Conservation (phyloP, 1,140 invertebrate genomes). For the Cherax quadricarinatus region DNA sequence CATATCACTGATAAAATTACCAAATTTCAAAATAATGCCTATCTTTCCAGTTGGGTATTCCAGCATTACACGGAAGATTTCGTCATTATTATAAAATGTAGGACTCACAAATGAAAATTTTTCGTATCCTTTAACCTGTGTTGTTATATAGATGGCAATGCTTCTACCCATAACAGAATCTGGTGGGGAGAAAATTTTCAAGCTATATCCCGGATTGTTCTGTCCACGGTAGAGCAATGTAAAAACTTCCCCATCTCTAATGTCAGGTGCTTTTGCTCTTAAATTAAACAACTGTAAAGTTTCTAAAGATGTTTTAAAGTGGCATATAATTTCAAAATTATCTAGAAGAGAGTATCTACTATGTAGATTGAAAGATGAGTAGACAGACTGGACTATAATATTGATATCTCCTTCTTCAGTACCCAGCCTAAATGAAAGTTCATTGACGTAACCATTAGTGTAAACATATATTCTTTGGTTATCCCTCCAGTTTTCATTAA, state of each 20-base stretch:
- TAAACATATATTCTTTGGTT: not conserved
- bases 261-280: not conserved
- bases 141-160: not conserved
- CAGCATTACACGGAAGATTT: slow-evolving; percentile 26
- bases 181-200: slow-evolving; percentile 9
- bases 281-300: not conserved
- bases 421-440: not conserved
- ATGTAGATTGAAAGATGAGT: not conserved
- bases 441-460: not conserved
- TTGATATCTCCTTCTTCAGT: not conserved
- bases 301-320: not conserved
- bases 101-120: slow-evolving; percentile 24
- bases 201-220: not conserved
- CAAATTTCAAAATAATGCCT: slow-evolving; percentile 2
- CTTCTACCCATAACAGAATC: slow-evolving; percentile 36
- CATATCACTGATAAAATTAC: not conserved
- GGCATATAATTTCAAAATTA: not conserved
- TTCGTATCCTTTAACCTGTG: slow-evolving; percentile 44
- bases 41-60: slow-evolving; percentile 44
- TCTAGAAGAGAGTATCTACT: not conserved
- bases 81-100: not conserved
- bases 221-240: not conserved
- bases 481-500: not conserved
- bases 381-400: not conserved
- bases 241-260: not conserved